Percentiles rank a stretch among this genome's conserved stretches.
These are phyloP conservation scores for Cryptoblepharus egeriae DNA, from an alignment of 2,797 vertebrate species.

Conservation along the genomic window DNA sequence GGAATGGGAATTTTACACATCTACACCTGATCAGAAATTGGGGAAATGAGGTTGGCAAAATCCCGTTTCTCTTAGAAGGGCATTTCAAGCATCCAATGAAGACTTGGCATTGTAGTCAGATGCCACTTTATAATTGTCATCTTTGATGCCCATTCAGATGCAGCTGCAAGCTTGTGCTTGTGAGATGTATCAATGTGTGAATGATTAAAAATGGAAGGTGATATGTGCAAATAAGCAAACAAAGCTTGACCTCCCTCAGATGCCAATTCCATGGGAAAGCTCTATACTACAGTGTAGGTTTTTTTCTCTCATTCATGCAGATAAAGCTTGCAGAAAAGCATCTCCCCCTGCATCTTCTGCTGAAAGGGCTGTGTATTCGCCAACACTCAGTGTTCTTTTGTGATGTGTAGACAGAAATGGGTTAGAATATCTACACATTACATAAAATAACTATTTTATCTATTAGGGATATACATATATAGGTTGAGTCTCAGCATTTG, in stretches of 20 bases:
- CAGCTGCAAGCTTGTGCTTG: neutral
- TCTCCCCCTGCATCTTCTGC: neutral
- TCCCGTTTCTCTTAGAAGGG: neutral
- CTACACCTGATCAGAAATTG: neutral
- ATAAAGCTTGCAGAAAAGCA: neutral
- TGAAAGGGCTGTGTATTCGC: neutral
- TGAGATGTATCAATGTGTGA: neutral
- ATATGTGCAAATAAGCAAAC: neutral
- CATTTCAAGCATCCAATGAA: neutral
- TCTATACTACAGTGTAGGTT: too few relatives aligned
- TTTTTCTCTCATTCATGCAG: neutral
- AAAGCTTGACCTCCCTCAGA: neutral
- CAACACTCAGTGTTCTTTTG: neutral
- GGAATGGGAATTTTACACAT: neutral
- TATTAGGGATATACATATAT: neutral
- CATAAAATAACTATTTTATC: too few relatives aligned
- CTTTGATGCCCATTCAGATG: neutral
- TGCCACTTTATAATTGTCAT: neutral
- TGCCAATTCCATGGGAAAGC: neutral
- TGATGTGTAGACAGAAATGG: neutral
- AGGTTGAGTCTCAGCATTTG: too few relatives aligned
- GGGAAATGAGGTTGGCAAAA: neutral
- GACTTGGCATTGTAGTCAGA: too few relatives aligned
- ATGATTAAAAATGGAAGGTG: neutral
- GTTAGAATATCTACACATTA: neutral